Evolutionary conservation across 2,113 vertebrate genomes (phyloP), one percentile per base, ranked within the genome.

Genomic region (Anthoscopus minutus): DNA sequence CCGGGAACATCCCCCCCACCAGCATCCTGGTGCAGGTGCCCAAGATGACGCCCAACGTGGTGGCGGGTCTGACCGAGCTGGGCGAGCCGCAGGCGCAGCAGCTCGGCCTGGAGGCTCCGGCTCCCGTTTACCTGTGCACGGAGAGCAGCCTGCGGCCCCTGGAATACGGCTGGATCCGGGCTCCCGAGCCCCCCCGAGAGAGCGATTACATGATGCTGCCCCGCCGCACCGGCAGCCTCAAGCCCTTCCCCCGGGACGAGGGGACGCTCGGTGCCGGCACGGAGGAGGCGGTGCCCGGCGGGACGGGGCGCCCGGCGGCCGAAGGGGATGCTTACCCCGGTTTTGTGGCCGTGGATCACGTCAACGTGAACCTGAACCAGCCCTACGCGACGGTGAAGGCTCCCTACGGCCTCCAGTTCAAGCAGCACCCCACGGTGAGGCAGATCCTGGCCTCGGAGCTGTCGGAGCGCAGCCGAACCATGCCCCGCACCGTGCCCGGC

Each of bases 121-220:
- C 98, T 16, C 99, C 99, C 0, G 98, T 99, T 73, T 99, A 99
- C 97, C 97, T 99, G 98, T 99, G 99, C 92, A 98, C 99, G 1
- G 99, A 99, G 95, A 99, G 98, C 65, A 98, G 98, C 92, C 97
- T 99, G 94, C 37, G 98, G 64, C 98, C 97, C 9, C 80, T 98
- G 95, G 98, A 98, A 35, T 98, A 98, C n/a, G 98, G 98, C 4
- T 99, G 99, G 98, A 97, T 99, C 31, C 98, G 98, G 53, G 98
- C 98, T 0, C 97, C 98, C 1, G 98, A 98, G 67, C 97, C 98
- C 1, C 97, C 98, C 2, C 95, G 98, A 0, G 99, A 99, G 97
- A 99, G 99, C 81, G 99, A 99, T 97, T 99, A 99, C 97, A 99
- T 99, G 99, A 99, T 99, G 96, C 98, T 99, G 93, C 99, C 99